These are phyloP conservation scores for Temnothorax longispinosus DNA, from an alignment of 1,140 invertebrate genomes.

Conservation along the genomic window DNA sequence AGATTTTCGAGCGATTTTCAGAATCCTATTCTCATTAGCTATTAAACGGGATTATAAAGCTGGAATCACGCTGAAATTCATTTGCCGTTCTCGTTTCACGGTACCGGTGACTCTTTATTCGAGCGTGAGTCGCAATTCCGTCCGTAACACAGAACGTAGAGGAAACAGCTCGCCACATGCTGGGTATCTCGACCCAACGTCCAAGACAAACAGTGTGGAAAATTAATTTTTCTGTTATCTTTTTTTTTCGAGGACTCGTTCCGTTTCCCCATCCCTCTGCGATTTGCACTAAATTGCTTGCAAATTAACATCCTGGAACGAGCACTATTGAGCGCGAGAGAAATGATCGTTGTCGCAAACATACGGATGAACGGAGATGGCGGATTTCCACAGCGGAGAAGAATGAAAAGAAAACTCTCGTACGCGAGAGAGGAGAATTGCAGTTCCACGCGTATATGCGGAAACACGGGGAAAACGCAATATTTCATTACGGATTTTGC, in stretches of 20 bases:
- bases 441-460: not conserved
- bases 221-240: slow-evolving; percentile 46
- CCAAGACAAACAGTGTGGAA: slow-evolving; percentile 46
- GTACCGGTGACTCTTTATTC: slow-evolving; percentile 11
- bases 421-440: not conserved
- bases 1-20: slow-evolving; percentile 42
- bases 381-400: slow-evolving; percentile 33
- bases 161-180: not conserved
- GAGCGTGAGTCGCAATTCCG: slow-evolving; percentile 16
- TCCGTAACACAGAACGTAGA: slow-evolving; percentile 6
- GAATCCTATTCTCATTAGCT: slow-evolving; percentile 46
- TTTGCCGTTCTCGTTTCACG: slow-evolving; percentile 47
- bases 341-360: not conserved
- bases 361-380: slow-evolving; percentile 1
- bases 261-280: not conserved
- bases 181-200: slow-evolving; percentile 3
- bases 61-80: slow-evolving; percentile 53
- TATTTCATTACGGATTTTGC: slow-evolving; percentile 39
- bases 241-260: slow-evolving; percentile 40
- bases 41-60: slow-evolving; percentile 52
- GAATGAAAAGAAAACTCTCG: slow-evolving; percentile 26
- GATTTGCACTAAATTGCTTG: slow-evolving; percentile 56
- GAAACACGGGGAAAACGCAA: not conserved
- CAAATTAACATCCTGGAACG: slow-evolving; percentile 56
- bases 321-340: slow-evolving; percentile 26